These are phyloP conservation scores for Campodea augens DNA, from an alignment of 1,140 invertebrate species.

Conservation along the genomic window DNA sequence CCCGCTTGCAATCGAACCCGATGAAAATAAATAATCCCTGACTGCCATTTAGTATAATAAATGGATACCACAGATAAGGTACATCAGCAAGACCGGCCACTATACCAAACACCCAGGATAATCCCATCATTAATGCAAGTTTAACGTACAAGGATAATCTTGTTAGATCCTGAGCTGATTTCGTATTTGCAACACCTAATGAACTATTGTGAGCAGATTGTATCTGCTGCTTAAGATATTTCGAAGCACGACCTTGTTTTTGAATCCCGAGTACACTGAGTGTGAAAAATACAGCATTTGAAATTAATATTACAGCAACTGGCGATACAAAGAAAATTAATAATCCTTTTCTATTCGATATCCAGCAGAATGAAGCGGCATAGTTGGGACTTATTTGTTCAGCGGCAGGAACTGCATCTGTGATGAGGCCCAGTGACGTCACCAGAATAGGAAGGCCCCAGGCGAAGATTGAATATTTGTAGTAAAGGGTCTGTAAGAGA, in stretches of 20 bases:
- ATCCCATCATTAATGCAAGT: conserved; percentile 27
- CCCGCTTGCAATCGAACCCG: conserved; percentile 26
- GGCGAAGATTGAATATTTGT: conserved; percentile 21
- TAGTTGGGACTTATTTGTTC: conserved; percentile 13
- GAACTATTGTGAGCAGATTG: conserved; percentile 8
- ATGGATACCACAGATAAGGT: conserved; percentile 22
- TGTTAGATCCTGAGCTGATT: conserved; percentile 14
- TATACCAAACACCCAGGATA: conserved; percentile 30
- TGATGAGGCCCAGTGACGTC: conserved; percentile 14
- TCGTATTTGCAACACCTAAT: conserved; percentile 6
- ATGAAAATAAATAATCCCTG: conserved; percentile 30
- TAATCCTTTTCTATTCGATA: conserved; percentile 18
- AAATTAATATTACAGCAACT: conserved; percentile 19
- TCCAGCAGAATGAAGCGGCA: conserved; percentile 22
- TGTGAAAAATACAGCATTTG: conserved; percentile 24
- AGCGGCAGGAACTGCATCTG: conserved; percentile 16
- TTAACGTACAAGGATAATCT: conserved; percentile 29
- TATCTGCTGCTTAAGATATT: conserved; percentile 10
- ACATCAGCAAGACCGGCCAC: conserved; percentile 18
- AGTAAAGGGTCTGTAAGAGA: too few species aligned
- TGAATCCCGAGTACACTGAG: conserved; percentile 20
- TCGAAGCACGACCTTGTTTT: conserved; percentile 11
- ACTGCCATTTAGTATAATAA: conserved; percentile 26
- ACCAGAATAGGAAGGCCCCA: conserved; percentile 21
- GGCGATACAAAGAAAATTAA: conserved; percentile 25